Conservation (phyloP, 2,888 invertebrate genomes). For the Apotomis betuletana region DNA sequence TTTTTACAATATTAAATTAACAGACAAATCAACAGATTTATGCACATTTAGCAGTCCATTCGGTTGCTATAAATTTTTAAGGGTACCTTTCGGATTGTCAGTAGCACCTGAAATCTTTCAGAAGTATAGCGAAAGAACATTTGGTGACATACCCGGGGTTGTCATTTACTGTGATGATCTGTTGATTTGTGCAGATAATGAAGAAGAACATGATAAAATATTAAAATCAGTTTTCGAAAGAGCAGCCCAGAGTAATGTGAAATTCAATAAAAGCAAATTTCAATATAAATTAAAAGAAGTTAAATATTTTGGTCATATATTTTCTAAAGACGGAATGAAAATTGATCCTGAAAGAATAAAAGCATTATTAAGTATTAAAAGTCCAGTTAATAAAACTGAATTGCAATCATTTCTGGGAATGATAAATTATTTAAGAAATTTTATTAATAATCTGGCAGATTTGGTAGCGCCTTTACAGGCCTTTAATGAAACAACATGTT, state of each 20-base stretch:
- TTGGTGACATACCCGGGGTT: conserved; percentile 22
- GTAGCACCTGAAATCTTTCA: conserved; percentile 24
- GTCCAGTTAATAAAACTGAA: conserved; percentile 45
- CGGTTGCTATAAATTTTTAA: conserved; percentile 49
- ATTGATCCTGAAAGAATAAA: conserved; percentile 43
- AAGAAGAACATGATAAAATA: conserved; percentile 44
- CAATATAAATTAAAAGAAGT: too few relatives aligned
- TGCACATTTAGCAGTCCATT: conserved; percentile 45
- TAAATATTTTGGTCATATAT: conserved; percentile 50
- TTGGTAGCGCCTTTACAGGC: conserved; percentile 1
- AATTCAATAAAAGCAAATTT: conserved; percentile 46
- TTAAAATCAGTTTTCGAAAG: conserved; percentile 40
- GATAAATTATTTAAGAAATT: conserved; percentile 45
- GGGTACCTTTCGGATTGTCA: conserved; percentile 53
- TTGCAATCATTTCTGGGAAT: conserved; percentile 44
- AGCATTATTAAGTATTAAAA: conserved; percentile 44
- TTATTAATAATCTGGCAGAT: conserved; percentile 41
- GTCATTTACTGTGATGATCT: conserved; percentile 25
- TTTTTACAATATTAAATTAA: conserved; percentile 46
- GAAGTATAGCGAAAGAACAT: conserved; percentile 15
- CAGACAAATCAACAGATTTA: conserved; percentile 38
- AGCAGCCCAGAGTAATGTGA: conserved; percentile 42
- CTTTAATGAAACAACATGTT: conserved; percentile 1
- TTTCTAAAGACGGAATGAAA: conserved; percentile 44
- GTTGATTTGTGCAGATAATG: conserved; percentile 19